Percentiles rank a stretch among this genome's conserved stretches.
These are phyloP conservation scores for Enteromius mattozi DNA, from an alignment of 2,797 vertebrate species.

Conservation along the genomic window DNA sequence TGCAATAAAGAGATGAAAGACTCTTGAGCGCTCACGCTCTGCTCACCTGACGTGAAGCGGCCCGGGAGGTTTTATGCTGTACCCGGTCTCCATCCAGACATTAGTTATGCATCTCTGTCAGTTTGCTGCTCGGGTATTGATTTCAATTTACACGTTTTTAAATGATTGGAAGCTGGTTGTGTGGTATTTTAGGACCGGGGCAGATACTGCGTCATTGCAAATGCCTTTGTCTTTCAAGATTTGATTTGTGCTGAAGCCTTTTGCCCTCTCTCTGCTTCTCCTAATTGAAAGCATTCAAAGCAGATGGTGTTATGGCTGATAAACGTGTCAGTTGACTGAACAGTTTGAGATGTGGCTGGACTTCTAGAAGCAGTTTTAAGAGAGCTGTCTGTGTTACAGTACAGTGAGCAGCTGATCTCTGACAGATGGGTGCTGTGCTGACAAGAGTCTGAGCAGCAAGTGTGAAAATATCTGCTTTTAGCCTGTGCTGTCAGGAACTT, in stretches of 20 bases:
- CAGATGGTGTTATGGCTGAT: neutral
- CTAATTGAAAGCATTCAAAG: neutral
- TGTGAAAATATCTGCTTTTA: neutral
- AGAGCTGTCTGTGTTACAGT: neutral
- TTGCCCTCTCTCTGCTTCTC: neutral
- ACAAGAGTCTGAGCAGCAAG: neutral
- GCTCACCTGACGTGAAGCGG: neutral
- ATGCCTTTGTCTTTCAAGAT: neutral
- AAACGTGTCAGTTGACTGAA: neutral
- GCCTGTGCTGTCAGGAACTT: neutral
- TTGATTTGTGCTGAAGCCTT: neutral
- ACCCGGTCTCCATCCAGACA: constrained; percentile 2
- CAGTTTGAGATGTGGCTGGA: neutral
- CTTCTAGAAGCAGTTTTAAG: neutral
- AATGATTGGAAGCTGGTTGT: neutral
- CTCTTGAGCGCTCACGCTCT: neutral
- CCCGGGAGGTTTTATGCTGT: neutral
- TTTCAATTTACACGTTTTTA: neutral
- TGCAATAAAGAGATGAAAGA: constrained; percentile 26
- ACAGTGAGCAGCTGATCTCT: neutral
- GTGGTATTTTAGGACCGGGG: neutral
- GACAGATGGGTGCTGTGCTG: neutral
- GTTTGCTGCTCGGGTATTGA: neutral
- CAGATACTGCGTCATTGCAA: too few relatives aligned
- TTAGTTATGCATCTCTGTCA: neutral